Conservation (phyloP, 2,797 vertebrate genomes). For the Fundulus diaphanus region DNA sequence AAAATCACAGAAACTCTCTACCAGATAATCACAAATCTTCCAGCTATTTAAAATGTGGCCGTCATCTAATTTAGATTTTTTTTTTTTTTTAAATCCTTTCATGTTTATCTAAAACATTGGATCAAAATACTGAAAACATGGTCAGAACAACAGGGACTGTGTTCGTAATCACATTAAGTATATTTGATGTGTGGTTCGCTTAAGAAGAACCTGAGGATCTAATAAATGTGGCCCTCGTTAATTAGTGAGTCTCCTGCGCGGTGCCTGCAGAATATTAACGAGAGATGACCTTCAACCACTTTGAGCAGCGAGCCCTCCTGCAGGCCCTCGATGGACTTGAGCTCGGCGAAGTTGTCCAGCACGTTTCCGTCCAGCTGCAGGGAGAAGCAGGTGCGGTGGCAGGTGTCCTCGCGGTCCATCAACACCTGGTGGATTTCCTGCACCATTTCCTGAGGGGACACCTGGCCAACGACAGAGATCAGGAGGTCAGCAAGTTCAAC, state of each 20-base stretch:
- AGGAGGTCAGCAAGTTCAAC: not conserved
- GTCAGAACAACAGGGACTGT: not conserved
- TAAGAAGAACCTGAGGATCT: not conserved
- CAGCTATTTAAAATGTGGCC: not conserved
- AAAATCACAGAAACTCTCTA: not conserved
- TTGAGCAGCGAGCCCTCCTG: conserved; percentile 95
- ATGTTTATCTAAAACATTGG: not conserved
- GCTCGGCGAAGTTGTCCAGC: conserved; percentile 97
- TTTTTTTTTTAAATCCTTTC: too few species aligned
- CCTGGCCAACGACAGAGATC: conserved; percentile 74
- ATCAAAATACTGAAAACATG: not conserved
- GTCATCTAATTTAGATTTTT: not conserved
- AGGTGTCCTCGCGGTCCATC: conserved; percentile 98
- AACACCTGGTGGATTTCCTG: conserved; percentile 99
- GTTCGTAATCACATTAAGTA: not conserved
- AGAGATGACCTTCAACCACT: conserved; percentile 92
- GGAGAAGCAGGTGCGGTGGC: conserved; percentile 98
- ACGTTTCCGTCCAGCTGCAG: conserved; percentile 97
- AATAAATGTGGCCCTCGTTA: too few species aligned
- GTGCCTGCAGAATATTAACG: not conserved
- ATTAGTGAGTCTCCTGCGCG: too few species aligned
- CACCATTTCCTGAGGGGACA: conserved; percentile 99
- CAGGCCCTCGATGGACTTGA: conserved; percentile 96
- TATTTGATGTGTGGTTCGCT: not conserved
- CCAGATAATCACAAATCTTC: not conserved